These are phyloP conservation scores for Aporophyla nigra DNA, from an alignment of 2,888 invertebrate species.

Conservation along the genomic window DNA sequence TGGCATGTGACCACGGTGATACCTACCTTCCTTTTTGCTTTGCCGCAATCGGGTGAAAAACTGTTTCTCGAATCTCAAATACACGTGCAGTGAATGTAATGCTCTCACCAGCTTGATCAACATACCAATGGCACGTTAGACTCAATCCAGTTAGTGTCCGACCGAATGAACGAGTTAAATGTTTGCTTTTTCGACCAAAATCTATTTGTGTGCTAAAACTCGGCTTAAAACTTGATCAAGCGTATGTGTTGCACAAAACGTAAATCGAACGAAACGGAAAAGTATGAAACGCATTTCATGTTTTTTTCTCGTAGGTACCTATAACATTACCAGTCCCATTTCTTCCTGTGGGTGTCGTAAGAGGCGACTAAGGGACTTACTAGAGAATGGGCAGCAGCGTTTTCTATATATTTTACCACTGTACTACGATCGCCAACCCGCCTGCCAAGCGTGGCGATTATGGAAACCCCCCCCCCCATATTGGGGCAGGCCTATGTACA, in stretches of 20 bases:
- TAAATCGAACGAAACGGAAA: neutral
- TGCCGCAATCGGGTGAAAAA: neutral
- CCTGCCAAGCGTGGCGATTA: too few species aligned
- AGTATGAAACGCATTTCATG: neutral
- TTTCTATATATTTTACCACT: too few species aligned
- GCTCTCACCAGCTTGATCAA: conserved; percentile 15
- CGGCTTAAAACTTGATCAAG: neutral
- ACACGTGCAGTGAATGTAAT: conserved; percentile 7
- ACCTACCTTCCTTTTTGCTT: too few species aligned
- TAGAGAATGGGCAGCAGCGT: too few species aligned
- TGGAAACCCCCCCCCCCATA: too few species aligned
- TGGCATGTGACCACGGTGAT: too few species aligned
- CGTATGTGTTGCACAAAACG: neutral
- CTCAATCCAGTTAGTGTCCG: conserved; percentile 35
- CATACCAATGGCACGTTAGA: conserved; percentile 24
- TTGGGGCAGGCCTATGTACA: too few species aligned
- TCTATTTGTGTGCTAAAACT: conserved; percentile 33
- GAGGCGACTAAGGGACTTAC: too few species aligned
- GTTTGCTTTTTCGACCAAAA: conserved; percentile 33
- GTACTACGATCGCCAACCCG: too few species aligned
- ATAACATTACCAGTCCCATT: too few species aligned
- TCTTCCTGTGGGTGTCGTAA: too few species aligned
- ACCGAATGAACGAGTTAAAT: conserved; percentile 31
- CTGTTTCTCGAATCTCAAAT: neutral
- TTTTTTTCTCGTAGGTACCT: neutral